Conservation (phyloP, 2,113 vertebrate genomes). For the Zosterops pallidus region DNA sequence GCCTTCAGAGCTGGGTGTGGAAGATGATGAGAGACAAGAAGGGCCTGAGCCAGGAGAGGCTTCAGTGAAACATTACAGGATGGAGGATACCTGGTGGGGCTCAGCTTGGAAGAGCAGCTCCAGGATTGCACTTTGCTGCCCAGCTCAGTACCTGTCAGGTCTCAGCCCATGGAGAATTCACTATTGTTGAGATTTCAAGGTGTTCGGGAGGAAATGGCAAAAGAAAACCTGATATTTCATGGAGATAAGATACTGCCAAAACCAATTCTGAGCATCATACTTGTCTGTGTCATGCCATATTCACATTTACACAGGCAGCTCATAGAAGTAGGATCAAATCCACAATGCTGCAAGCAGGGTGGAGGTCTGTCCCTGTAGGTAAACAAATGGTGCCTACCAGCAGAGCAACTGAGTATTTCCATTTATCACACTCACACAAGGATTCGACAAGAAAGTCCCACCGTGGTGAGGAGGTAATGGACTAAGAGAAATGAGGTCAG, state of each 20-base stretch:
- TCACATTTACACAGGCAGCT: not conserved
- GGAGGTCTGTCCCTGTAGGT: not conserved
- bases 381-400: not conserved
- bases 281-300: not conserved
- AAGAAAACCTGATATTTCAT: not conserved
- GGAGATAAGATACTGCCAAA: not conserved
- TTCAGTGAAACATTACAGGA: not conserved
- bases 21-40: not conserved
- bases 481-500: not conserved
- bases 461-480: not conserved
- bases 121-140: not conserved
- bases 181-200: not conserved
- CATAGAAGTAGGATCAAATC: not conserved
- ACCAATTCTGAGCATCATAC: not conserved
- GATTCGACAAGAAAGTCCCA: not conserved
- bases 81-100: not conserved
- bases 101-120: not conserved
- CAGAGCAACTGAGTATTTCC: not conserved
- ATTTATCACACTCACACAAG: not conserved
- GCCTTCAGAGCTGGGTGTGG: not conserved
- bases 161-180: rapidly evolving
- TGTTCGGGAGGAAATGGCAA: not conserved
- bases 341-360: not conserved
- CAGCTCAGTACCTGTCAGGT: rapidly evolving
- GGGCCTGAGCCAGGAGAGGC: not conserved